Evolutionary conservation across 35 echinoderm and acorn worm species (phyloP).

Genomic region (Strongylocentrotus purpuratus): DNA sequence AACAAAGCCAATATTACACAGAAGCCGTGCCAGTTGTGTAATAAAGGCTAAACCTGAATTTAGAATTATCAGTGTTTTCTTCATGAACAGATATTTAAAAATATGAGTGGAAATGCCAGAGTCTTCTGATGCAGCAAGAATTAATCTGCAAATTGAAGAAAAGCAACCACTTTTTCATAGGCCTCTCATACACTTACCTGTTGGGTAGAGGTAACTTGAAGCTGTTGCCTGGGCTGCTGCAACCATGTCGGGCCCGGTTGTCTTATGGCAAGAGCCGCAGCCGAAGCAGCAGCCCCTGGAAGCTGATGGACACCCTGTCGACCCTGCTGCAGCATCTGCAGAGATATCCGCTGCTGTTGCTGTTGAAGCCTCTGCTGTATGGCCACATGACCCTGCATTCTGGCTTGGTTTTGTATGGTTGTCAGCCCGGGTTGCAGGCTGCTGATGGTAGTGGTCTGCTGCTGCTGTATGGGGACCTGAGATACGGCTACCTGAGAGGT

Average conservation of each 20-base stretch:
- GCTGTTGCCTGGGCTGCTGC: neutral
- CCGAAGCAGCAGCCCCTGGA: constrained; percentile 32
- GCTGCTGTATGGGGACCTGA: neutral
- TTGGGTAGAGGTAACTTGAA: neutral
- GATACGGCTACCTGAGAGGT: neutral
- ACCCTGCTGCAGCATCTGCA: constrained; percentile 25
- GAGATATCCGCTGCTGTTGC: constrained; percentile 32
- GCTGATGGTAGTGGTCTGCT: neutral
- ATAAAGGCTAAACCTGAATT: too few species aligned
- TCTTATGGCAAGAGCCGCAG: constrained; percentile 31
- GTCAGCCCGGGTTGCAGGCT: neutral
- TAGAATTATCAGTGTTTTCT: too few species aligned
- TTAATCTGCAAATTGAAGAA: too few species aligned
- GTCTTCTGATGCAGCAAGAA: too few species aligned
- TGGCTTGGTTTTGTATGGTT: neutral
- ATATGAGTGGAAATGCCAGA: too few species aligned
- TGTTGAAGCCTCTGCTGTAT: constrained; percentile 3
- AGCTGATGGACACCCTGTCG: constrained; percentile 34
- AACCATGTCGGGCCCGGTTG: neutral
- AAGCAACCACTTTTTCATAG: too few species aligned
- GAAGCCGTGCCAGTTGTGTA: too few species aligned
- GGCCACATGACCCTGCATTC: neutral
- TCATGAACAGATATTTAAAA: too few species aligned
- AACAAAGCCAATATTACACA: too few species aligned
- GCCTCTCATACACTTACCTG: neutral